phyloP scores from a whole-genome alignment of 2,113 vertebrate species.

The Harpagus bidentatus region DNA sequence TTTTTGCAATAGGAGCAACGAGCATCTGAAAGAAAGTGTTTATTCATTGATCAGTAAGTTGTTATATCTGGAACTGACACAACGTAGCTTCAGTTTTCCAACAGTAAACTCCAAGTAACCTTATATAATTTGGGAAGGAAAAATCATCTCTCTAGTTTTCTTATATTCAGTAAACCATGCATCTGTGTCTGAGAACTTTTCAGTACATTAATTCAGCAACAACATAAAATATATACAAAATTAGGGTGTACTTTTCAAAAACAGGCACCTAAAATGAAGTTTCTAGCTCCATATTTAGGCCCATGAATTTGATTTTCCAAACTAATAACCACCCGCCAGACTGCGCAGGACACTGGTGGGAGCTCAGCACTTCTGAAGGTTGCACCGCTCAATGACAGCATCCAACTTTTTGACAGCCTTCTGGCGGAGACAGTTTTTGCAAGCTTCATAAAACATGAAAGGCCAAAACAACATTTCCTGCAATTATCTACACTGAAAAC shows the following conservation, averaged over 20 bases:
- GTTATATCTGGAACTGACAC: neutral
- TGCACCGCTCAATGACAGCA: neutral
- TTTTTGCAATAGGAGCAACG: neutral
- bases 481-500: conserved; percentile 9
- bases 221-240: neutral
- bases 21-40: neutral
- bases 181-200: conserved; percentile 30
- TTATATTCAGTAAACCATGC: conserved; percentile 10
- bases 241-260: neutral
- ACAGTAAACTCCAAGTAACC: neutral
- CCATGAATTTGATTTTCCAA: conserved; percentile 19
- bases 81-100: neutral
- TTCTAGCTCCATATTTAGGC: neutral
- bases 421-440: neutral
- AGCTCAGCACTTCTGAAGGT: neutral
- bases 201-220: conserved; percentile 47
- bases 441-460: neutral
- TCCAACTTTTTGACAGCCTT: conserved; percentile 28
- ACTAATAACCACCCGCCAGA: neutral
- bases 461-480: neutral
- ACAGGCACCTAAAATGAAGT: neutral
- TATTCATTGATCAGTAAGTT: neutral
- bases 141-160: conserved; percentile 10
- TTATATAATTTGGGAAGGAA: conserved; percentile 6
- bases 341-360: neutral